Percentiles rank a stretch among this genome's conserved stretches.
phyloP scores from a whole-genome alignment of 1,140 invertebrate species.

The Charaxes varanes region DNA sequence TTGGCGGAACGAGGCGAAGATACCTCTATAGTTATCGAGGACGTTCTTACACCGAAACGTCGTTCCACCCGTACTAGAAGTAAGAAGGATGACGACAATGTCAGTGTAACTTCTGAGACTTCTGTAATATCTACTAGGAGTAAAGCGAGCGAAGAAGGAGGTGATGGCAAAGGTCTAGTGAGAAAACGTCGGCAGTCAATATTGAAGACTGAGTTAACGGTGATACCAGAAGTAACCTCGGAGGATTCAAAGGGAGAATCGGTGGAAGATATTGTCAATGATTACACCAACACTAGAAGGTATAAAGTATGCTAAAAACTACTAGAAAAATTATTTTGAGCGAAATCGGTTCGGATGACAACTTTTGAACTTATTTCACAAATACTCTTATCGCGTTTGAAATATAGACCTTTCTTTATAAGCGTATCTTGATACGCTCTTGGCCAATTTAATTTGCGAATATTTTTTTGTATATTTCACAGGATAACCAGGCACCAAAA shows the following conservation, averaged over 20 bases:
- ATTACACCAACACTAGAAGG: constrained; percentile 46
- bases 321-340: background rate
- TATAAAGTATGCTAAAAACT: constrained; percentile 14
- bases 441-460: too few species aligned
- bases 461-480: constrained; percentile 1
- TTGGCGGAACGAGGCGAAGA: constrained; percentile 37
- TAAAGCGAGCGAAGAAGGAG: constrained; percentile 36
- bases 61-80: constrained; percentile 36
- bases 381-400: too few species aligned
- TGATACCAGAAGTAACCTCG: constrained; percentile 56
- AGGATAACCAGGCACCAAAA: constrained; percentile 58
- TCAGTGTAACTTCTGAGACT: constrained; percentile 40
- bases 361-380: too few species aligned
- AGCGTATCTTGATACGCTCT: too few species aligned
- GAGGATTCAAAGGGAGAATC: constrained; percentile 31
- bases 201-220: constrained; percentile 59
- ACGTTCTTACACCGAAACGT: constrained; percentile 42
- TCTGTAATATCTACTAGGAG: constrained; percentile 40
- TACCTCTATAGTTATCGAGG: constrained; percentile 27
- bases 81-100: constrained; percentile 50
- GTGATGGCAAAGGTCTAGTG: constrained; percentile 15
- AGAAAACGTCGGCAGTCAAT: constrained; percentile 51
- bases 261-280: constrained; percentile 28
- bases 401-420: too few species aligned
- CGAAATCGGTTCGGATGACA: too few species aligned